A percentile compares a stretch with the other conserved stretches of the same genome.
phyloP scores from a whole-genome alignment of 37 sponge, comb jelly and placozoan genomes.

The Ephydatia muelleri region DNA sequence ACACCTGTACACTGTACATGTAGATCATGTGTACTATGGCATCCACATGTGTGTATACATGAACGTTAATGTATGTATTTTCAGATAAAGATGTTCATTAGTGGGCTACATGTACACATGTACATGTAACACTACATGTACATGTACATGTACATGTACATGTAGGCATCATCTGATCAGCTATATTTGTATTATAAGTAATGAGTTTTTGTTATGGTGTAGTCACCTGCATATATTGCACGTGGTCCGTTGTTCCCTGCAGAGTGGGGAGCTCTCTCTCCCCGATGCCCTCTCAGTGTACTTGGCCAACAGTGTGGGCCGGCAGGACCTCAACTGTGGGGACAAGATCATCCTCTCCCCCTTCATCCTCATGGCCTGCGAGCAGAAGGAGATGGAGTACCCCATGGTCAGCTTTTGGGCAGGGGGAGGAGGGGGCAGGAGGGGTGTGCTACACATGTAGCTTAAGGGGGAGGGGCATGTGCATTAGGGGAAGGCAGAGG shows the following conservation, averaged over 20 bases:
- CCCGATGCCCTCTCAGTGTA: slow-evolving; percentile 33
- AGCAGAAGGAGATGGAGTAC: slow-evolving; percentile 61
- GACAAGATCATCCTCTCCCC: slow-evolving; percentile 76
- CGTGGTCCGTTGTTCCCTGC: neutral
- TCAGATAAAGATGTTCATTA: no score
- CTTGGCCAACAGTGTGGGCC: slow-evolving; percentile 29
- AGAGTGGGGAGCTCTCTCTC: slow-evolving; percentile 2
- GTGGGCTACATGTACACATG: no score
- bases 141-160: neutral
- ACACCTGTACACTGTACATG: neutral
- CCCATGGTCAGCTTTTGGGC: slow-evolving; percentile 40
- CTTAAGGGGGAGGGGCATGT: no score
- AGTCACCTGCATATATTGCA: no score
- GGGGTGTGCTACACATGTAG: no score
- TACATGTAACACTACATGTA: no score
- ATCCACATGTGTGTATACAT: neutral
- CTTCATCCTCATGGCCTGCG: slow-evolving; percentile 60
- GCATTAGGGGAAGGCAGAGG: no score
- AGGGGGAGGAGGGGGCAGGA: no score
- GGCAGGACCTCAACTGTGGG: slow-evolving; percentile 48
- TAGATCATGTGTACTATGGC: neutral
- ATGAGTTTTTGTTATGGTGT: no score
- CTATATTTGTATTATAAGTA: no score
- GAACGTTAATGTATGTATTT: neutral
- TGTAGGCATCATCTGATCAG: neutral